Conservation (phyloP, 2,797 vertebrate genomes). For the Sebastiscus tertius region DNA sequence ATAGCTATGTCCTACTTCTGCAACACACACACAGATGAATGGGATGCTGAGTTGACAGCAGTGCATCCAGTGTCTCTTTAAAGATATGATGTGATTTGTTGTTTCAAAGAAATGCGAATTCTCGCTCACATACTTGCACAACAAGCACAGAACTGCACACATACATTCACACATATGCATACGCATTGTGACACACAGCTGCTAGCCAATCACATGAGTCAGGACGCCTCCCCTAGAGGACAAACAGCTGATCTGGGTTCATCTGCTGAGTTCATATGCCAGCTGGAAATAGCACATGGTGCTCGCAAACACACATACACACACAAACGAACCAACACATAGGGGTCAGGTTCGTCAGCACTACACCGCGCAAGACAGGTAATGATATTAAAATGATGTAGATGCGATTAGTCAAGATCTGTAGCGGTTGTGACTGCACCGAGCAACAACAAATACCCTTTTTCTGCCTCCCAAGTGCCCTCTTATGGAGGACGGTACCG, state of each 20-base stretch:
- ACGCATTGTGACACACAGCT: slow-evolving; percentile 58
- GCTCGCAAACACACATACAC: slow-evolving; percentile 23
- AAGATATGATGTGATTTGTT: not conserved
- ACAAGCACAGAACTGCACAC: not conserved
- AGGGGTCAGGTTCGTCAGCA: slow-evolving; percentile 9
- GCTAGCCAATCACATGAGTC: slow-evolving; percentile 62
- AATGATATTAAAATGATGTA: slow-evolving; percentile 15
- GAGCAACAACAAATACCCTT: not conserved
- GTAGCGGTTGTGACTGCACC: not conserved
- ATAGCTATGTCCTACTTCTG: slow-evolving; percentile 42
- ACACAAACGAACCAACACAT: slow-evolving; percentile 1
- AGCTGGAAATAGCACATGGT: slow-evolving; percentile 64
- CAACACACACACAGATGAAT: slow-evolving; percentile 5
- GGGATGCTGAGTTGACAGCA: not conserved
- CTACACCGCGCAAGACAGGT: not conserved
- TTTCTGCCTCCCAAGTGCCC: not conserved
- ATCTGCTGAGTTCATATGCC: slow-evolving; percentile 66
- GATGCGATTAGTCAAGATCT: not conserved
- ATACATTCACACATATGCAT: slow-evolving; percentile 10
- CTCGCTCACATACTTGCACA: not conserved
- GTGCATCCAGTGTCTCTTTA: not conserved
- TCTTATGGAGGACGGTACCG: not conserved
- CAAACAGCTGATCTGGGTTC: slow-evolving; percentile 72
- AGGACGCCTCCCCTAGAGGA: slow-evolving; percentile 51
- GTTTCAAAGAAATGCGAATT: not conserved